Evolutionary conservation across 2,797 vertebrate genomes (phyloP), one percentile per base, ranked within the genome.

Genomic region (Gambelia wislizenii): DNA sequence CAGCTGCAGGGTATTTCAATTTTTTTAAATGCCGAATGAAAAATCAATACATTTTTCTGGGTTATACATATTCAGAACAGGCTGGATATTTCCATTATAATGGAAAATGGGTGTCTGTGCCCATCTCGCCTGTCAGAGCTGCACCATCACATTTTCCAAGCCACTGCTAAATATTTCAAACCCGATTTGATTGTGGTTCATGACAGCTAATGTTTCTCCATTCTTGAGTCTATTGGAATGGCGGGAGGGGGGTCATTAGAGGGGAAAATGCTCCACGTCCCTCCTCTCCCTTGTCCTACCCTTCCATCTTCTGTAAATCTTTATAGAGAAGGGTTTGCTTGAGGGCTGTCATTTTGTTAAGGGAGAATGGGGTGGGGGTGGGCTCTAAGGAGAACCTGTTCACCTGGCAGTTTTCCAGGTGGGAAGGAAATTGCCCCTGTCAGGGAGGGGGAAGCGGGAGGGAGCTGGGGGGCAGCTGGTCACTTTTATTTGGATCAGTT

Each of bases 91-190:
- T 98, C 98, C 97, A 97, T 98, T 97, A 98, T 97, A 98, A 98
- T 98, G 97, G 97, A 97, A 97, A 97, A 97, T 97, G 96, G 95
- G 97, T 97, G 97, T 97, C 96, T 97, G 94, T 90, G 98, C 94
- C 94, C 96, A 95, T 97, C 97, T 98, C 96, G 97, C 97, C 98
- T 98, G 98, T 99, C 98, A 99, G 97, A 98, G 98, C 98, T 98
- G 98, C 98, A 97, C 97, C 97, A 96, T 98, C 95, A 95, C 97
- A 98, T 98, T 99, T 99, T 99, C 98, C 98, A 96, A 98, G 97
- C 98, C 98, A 98, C 98, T 98, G 98, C 98, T 98, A 98, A 99
- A 99, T 98, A 98, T 98, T 98, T 99, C 98, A 98, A 98, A 98
- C 97, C 97, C 98, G 98, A 99, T 98, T 98, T 98, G 98, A 98